phyloP scores from a whole-genome alignment of 2,113 vertebrate genomes.

The Sus scrofa region DNA sequence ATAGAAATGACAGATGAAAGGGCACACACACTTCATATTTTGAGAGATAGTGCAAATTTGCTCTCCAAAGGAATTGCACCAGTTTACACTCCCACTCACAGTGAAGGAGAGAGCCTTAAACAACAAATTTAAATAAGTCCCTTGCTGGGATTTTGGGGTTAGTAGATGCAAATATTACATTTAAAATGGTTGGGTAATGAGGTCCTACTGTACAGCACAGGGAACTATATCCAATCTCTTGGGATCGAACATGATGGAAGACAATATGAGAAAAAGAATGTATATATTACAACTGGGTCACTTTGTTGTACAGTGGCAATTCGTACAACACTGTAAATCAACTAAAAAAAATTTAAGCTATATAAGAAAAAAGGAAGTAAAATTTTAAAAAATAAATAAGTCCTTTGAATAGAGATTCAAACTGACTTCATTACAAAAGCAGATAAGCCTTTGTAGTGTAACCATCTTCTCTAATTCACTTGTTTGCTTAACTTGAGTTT shows the following conservation, averaged over 20 bases:
- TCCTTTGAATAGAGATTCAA: conserved; percentile 18
- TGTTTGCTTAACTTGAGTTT: conserved; percentile 45
- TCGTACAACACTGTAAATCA: too few relatives aligned
- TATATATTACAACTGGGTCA: too few relatives aligned
- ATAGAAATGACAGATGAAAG: conserved; percentile 29
- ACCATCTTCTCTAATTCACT: conserved; percentile 37
- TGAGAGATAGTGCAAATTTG: neutral
- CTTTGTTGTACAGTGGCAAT: too few relatives aligned
- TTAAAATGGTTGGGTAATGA: too few relatives aligned
- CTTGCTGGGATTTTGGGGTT: neutral
- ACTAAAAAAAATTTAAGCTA: too few relatives aligned
- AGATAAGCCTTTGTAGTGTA: neutral
- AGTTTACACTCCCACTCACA: neutral
- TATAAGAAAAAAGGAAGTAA: too few relatives aligned
- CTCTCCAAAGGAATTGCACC: neutral
- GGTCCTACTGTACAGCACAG: too few relatives aligned
- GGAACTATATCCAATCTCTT: too few relatives aligned
- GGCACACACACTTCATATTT: neutral
- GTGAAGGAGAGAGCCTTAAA: neutral
- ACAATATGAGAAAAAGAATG: too few relatives aligned
- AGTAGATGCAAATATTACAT: too few relatives aligned
- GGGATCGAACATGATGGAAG: too few relatives aligned
- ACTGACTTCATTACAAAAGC: conserved; percentile 32
- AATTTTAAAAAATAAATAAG: neutral
- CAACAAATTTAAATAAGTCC: conserved; percentile 2